These are phyloP conservation scores for Anodontia alba DNA, from an alignment of 2,888 invertebrate species.

Conservation along the genomic window DNA sequence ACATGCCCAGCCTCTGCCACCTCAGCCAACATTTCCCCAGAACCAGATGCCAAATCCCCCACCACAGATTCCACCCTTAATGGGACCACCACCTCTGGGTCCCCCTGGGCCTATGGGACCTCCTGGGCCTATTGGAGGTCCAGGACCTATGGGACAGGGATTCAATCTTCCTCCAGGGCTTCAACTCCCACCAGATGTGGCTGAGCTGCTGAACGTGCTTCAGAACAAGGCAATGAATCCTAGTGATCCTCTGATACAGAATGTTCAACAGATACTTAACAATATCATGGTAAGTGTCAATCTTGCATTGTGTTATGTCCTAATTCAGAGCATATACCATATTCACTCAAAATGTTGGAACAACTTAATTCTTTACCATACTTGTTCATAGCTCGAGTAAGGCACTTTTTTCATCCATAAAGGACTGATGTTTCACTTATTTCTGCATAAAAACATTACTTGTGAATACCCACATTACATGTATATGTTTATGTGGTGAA, in stretches of 20 bases:
- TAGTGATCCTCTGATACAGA: constrained; percentile 62
- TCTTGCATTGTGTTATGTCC: not conserved
- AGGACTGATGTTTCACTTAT: no score
- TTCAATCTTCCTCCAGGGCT: constrained; percentile 43
- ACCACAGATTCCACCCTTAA: not conserved
- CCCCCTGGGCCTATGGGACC: not conserved
- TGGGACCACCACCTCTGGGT: constrained; percentile 3
- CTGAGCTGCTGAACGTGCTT: constrained; percentile 72
- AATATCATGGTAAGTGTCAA: constrained; percentile 71
- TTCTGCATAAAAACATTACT: no score
- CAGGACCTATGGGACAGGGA: not conserved
- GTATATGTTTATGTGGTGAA: no score
- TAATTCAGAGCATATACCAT: no score
- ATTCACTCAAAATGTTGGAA: not conserved
- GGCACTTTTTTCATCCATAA: no score
- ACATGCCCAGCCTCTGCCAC: constrained; percentile 44
- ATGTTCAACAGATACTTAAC: constrained; percentile 75
- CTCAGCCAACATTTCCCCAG: constrained; percentile 15
- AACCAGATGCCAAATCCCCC: constrained; percentile 14
- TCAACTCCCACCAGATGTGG: constrained; percentile 76
- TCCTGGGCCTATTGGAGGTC: not conserved
- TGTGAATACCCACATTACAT: no score
- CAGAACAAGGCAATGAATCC: constrained; percentile 60
- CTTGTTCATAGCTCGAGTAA: no score
- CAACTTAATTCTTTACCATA: no score